Percentiles rank a stretch among this genome's conserved stretches.
These are phyloP conservation scores for Marisa cornuarietis DNA, from an alignment of 1,140 invertebrate species.

Conservation along the genomic window DNA sequence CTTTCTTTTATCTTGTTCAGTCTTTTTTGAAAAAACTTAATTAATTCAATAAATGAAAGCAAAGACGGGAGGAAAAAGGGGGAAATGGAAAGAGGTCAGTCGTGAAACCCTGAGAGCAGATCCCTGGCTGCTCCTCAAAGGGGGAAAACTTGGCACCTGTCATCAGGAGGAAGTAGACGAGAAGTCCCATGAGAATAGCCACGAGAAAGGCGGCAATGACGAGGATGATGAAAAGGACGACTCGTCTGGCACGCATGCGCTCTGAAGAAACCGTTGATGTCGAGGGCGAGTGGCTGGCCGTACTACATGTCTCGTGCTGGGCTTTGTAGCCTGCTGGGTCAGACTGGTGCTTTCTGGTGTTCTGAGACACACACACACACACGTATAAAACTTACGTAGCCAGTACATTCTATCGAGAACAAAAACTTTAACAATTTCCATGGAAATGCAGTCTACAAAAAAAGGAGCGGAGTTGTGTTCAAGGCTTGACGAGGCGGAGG, in stretches of 20 bases:
- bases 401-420: not conserved
- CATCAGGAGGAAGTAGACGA: slow-evolving; percentile 29
- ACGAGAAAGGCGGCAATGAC: slow-evolving; percentile 27
- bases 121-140: not conserved
- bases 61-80: not conserved
- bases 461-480: too few relatives aligned
- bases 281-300: slow-evolving; percentile 13
- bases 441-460: not conserved
- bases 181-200: slow-evolving; percentile 22
- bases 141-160: not conserved
- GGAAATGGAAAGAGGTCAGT: not conserved
- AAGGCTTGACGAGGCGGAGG: too few relatives aligned
- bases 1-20: too few relatives aligned
- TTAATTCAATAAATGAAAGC: too few relatives aligned
- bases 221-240: slow-evolving; percentile 21
- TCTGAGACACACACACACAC: not conserved
- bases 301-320: slow-evolving; percentile 24
- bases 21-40: too few relatives aligned
- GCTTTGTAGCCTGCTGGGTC: slow-evolving; percentile 2
- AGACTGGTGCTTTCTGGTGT: not conserved
- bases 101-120: not conserved
- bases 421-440: not conserved
- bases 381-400: not conserved
- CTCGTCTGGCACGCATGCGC: slow-evolving; percentile 3
- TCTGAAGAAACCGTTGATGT: slow-evolving; percentile 14